Base-by-base conservation (phyloP, 2,797 vertebrate genomes). In the Bovichtus diacanthus region DNA sequence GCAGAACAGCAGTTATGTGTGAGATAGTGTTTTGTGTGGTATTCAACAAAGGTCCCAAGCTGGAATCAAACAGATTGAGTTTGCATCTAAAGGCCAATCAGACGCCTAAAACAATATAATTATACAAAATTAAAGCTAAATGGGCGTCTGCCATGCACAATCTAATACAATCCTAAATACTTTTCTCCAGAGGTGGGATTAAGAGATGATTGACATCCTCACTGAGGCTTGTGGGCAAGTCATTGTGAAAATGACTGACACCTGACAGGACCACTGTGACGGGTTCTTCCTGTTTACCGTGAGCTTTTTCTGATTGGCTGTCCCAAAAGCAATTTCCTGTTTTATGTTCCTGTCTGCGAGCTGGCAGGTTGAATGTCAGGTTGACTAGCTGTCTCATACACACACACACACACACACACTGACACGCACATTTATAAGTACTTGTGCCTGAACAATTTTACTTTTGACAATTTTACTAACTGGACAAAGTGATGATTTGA, bases 301-400 rank as follows among this genome's bases (percentile, higher is more conserved):
- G 85, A 92, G 81, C 86, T 89, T 84, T 89, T 84, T 85, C 88
- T 91, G 89, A 95, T 94, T 94, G 92, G 93, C 85, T 92, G 90
- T 93, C 88, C 87, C 84, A 89, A 91, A 94, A 94, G 92, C 89
- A 94, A 94, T 94, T 95, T 95, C 93, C 92, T 93, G 88, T 92
- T 91, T 86, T 90, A 93, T 92, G 91, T 92, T 90, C 79, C 88
- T 92, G 92, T 93, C 92, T 83, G 78, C 72, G 83, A 63, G 74
- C 79, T 90, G 87, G 80, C 87, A 85, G 88, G 79, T 88, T 93
- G 87, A 88, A 90, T 93, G 91, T 91, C 90, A 90, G 86, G 85
- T 90, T 82, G 81, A 88, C 81, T 88, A 68, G 69, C 66, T 82
- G 79, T 85, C 81, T 84, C 87, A 59, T 10, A 39, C 27, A 69